A percentile compares a stretch with the other conserved stretches of the same genome.
Evolutionary conservation across 1,140 invertebrate genomes (phyloP).

Genomic region (Sarcophaga bullata): DNA sequence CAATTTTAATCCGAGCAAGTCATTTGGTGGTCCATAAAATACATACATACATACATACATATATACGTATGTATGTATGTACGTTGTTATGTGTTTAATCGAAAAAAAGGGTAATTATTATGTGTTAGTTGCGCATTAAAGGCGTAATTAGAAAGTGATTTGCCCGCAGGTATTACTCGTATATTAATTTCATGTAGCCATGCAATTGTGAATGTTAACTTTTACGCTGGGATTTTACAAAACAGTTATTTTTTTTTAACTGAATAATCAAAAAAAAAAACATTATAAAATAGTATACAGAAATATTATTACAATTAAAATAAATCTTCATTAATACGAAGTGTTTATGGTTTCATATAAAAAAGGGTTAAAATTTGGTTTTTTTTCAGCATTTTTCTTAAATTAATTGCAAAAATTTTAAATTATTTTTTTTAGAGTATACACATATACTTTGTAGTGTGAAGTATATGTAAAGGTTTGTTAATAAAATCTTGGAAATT

Average conservation of each 20-base stretch:
- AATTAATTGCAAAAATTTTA: no score
- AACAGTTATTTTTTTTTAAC: background rate
- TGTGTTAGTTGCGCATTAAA: conserved; percentile 26
- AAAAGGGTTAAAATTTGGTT: background rate
- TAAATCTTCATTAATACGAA: background rate
- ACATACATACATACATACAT: background rate
- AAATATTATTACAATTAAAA: conserved; percentile 21
- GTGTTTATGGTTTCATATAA: conserved; percentile 13
- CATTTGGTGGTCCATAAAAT: conserved; percentile 3
- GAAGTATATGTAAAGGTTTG: no score
- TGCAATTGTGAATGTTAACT: background rate
- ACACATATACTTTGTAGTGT: no score
- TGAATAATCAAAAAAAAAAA: background rate
- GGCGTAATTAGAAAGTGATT: conserved; percentile 36
- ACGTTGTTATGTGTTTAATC: background rate
- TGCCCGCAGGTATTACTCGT: conserved; percentile 17
- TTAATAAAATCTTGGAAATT: no score
- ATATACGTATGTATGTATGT: no score
- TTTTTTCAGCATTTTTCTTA: no score
- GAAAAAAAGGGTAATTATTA: conserved; percentile 15
- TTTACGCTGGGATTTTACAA: background rate
- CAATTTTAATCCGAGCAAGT: no score
- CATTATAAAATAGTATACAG: background rate
- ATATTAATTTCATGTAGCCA: conserved; percentile 25
- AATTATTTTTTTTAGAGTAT: no score